These are phyloP conservation scores for Diplogasteroides magnus DNA, from an alignment of 1,140 invertebrate species.

Conservation along the genomic window DNA sequence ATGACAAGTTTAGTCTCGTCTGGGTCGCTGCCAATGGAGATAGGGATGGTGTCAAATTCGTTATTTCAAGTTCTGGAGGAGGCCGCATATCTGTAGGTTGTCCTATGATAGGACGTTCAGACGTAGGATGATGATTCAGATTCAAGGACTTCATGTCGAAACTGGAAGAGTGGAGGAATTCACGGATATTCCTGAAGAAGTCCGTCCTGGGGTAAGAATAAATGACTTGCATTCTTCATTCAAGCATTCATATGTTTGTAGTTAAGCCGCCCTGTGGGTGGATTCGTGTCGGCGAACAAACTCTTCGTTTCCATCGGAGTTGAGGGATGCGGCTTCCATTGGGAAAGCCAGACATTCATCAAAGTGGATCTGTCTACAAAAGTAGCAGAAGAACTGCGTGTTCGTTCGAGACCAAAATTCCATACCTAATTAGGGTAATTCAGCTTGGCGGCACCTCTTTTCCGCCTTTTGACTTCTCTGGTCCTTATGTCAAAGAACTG, in stretches of 20 bases:
- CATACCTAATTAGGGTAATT: neutral
- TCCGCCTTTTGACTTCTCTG: neutral
- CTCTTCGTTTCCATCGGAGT: neutral
- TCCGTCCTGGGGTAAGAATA: too few relatives aligned
- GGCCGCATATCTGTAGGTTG: too few relatives aligned
- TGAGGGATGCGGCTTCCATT: slow-evolving; percentile 1
- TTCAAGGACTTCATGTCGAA: neutral
- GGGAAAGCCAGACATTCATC: slow-evolving; percentile 9
- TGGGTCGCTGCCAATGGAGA: neutral
- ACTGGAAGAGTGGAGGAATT: too few relatives aligned
- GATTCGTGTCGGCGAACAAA: neutral
- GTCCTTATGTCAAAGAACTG: neutral
- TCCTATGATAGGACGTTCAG: too few relatives aligned
- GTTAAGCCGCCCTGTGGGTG: neutral
- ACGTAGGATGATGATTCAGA: too few relatives aligned
- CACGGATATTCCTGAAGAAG: too few relatives aligned
- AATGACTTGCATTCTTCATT: too few relatives aligned
- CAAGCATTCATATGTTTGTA: too few relatives aligned
- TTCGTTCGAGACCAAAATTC: neutral
- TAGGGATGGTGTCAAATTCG: neutral
- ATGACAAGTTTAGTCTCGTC: too few relatives aligned
- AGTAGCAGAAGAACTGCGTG: neutral
- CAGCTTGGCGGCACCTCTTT: neutral
- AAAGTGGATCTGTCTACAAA: slow-evolving; percentile 5
- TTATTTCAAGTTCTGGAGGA: too few relatives aligned